phyloP scores from a whole-genome alignment of 1,140 invertebrate genomes.

The Bursaphelenchus mucronatus region DNA sequence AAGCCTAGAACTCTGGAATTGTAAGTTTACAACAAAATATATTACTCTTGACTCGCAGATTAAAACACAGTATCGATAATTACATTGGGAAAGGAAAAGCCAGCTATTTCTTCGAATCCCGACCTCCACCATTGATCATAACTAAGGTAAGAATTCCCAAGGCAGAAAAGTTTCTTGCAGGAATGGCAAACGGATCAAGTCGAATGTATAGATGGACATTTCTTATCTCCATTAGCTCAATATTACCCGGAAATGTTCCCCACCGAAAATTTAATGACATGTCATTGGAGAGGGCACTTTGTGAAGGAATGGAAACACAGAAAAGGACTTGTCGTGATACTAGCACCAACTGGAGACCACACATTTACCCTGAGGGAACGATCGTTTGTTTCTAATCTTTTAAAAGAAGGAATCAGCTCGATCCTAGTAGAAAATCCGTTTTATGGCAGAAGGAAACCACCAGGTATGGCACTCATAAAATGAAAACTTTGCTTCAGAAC shows the following conservation, averaged over 20 bases:
- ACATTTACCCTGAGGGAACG: constrained; percentile 84
- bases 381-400: constrained; percentile 69
- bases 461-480: constrained; percentile 64
- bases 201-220: constrained; percentile 78
- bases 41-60: constrained; percentile 33
- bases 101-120: constrained; percentile 48
- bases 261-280: constrained; percentile 75
- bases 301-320: constrained; percentile 11
- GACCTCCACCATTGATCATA: constrained; percentile 66
- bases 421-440: constrained; percentile 96
- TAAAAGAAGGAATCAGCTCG: constrained; percentile 82
- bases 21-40: constrained; percentile 65
- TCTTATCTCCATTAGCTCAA: constrained; percentile 76
- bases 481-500: constrained; percentile 45
- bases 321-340: constrained; percentile 72
- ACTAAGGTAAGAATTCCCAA: constrained; percentile 70
- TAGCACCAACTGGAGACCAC: constrained; percentile 97
- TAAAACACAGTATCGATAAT: constrained; percentile 38
- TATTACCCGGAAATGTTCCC: constrained; percentile 81
- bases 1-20: constrained; percentile 81
- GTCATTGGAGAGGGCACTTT: constrained; percentile 62
- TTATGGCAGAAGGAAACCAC: constrained; percentile 83
- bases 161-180: constrained; percentile 63
- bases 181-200: constrained; percentile 74
- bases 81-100: constrained; percentile 35